These are phyloP conservation scores for Corythornis madagascariensis DNA, from an alignment of 2,113 vertebrate genomes.

Conservation along the genomic window DNA sequence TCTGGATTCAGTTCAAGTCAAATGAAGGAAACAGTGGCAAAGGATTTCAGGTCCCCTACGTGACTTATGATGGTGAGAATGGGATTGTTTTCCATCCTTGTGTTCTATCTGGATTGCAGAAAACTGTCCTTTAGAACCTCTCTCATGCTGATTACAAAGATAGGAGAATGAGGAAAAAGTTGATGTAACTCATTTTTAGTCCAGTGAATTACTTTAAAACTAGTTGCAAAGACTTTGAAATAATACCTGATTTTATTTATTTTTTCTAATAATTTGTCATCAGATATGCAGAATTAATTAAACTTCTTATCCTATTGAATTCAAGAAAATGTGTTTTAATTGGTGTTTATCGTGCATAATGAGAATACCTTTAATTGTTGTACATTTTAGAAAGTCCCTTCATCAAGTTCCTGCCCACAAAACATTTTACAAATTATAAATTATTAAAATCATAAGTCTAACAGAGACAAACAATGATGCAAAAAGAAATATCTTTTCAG, in stretches of 20 bases:
- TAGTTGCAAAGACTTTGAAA: background rate
- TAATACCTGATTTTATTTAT: background rate
- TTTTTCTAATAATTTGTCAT: background rate
- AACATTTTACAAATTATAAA: background rate
- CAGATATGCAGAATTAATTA: background rate
- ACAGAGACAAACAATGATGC: background rate
- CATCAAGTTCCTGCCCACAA: background rate
- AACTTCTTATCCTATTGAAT: background rate
- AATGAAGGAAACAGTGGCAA: constrained; percentile 93
- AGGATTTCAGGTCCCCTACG: constrained; percentile 94
- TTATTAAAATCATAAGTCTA: background rate
- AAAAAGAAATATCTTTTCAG: background rate
- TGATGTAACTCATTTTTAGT: background rate
- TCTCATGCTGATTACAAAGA: background rate
- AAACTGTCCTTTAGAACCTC: background rate
- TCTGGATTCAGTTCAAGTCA: constrained; percentile 95
- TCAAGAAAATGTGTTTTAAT: background rate
- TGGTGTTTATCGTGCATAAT: background rate
- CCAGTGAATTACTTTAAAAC: background rate
- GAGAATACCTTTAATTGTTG: background rate
- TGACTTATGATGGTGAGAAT: constrained; percentile 89
- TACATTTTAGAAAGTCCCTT: background rate
- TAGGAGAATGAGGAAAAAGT: background rate
- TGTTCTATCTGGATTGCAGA: background rate
- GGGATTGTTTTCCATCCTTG: background rate